Evolutionary conservation across 2,113 vertebrate genomes (phyloP), one percentile per base, ranked within the genome.

Genomic region (Notiomystis cincta): DNA sequence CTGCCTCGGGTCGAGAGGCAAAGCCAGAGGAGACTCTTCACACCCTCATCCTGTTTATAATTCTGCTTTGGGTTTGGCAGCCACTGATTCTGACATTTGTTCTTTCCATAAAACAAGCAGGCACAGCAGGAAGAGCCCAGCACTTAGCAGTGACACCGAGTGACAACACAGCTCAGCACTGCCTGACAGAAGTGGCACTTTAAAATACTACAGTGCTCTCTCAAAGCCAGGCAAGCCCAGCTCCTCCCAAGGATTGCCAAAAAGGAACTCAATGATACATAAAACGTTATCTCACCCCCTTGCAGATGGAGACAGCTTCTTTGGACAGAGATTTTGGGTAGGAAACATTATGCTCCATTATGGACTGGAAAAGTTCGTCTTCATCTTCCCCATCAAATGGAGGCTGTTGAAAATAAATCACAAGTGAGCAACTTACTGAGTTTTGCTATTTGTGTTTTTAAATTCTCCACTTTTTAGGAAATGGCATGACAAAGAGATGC

Each of bases 261-360:
- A 76, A 86, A 66, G 42, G 47, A 91, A 57, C 66, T 66, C 37
- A 61, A 75, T 60, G 54, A 58, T 37, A 88, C 54, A 65, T 61
- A 33, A 85, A 45, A 10, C 21, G 50, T 40, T 37, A n/a, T 93
- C 99, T 98, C 96, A 99, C 99, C 97, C 99, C 99, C 90, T 99
- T 99, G 98, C 99, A 99, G 98, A 99, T 99, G 97, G 99, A 99
- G 79, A 99, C 99, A 1, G 99, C 99, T 97, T 99, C 99, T 97
- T 99, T 99, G 73, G 99, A 99, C 98, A 99, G 97, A 15, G 99
- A 99, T 94, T 99, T 99, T 38, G 99, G 99, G 90, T 99, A 99
- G 75, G 99, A 99, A 77, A 99, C 99, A 1, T 99, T 99, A 95
- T 99, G 99, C 93, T 99, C 99, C 99, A 99, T 99, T 94, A 99